These are phyloP conservation scores for Tragelaphus scriptus DNA, from an alignment of 2,113 vertebrate species.

Conservation along the genomic window DNA sequence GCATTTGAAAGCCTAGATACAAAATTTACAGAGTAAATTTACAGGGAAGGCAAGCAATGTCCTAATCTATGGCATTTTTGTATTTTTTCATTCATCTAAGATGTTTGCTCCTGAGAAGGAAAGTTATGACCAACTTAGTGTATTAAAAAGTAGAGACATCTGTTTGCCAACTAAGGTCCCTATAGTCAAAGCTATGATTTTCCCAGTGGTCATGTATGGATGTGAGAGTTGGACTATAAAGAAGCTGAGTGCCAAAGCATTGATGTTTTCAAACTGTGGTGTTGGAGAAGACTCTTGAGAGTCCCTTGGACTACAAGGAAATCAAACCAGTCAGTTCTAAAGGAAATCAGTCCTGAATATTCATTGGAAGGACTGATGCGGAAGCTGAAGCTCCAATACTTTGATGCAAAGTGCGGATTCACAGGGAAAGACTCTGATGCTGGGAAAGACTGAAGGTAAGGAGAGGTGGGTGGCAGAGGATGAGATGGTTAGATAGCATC, in stretches of 20 bases:
- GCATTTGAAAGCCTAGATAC: not conserved
- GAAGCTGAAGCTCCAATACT: not conserved
- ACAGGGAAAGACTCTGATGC: not conserved
- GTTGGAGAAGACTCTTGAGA: not conserved
- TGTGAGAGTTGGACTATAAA: not conserved
- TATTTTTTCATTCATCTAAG: not conserved
- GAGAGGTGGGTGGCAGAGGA: not conserved
- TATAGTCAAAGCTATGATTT: not conserved
- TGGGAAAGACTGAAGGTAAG: not conserved
- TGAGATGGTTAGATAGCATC: not conserved
- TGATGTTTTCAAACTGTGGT: not conserved
- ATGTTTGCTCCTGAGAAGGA: not conserved
- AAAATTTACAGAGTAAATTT: not conserved
- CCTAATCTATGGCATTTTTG: rapidly evolving
- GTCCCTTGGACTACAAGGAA: not conserved
- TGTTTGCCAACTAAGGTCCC: not conserved
- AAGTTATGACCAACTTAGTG: not conserved
- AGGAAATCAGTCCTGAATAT: not conserved
- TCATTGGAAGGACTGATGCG: not conserved
- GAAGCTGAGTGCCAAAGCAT: not conserved
- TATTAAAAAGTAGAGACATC: not conserved
- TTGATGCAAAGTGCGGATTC: not conserved
- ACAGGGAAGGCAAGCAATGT: not conserved
- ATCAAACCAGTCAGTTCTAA: not conserved
- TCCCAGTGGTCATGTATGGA: not conserved